These are phyloP conservation scores for Axinella damicornis DNA, from an alignment of 37 sponge, comb jelly and placozoan genomes.

Conservation along the genomic window DNA sequence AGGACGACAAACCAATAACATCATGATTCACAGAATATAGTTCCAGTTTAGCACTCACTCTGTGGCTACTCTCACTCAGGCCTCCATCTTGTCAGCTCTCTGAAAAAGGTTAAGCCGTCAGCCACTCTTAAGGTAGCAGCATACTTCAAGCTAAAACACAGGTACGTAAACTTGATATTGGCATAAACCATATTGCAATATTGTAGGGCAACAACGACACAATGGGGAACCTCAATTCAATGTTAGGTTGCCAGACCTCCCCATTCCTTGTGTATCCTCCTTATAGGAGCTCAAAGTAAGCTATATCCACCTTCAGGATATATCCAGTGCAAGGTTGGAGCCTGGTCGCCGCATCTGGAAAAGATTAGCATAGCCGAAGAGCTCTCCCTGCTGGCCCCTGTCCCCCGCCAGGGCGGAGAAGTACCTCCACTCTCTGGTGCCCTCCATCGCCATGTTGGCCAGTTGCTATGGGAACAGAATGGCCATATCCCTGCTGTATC, in stretches of 20 bases:
- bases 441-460: conserved; percentile 41
- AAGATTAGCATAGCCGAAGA: conserved; percentile 52
- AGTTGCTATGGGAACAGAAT: conserved; percentile 31
- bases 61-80: conserved; percentile 18
- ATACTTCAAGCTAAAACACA: no score
- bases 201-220: no score
- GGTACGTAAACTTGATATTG: no score
- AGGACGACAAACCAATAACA: no score
- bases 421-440: conserved; percentile 22
- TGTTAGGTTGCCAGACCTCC: no score
- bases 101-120: conserved; percentile 3
- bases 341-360: conserved; percentile 26
- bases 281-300: no score
- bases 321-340: conserved; percentile 22
- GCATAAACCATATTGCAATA: no score
- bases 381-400: conserved; percentile 54
- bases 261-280: no score
- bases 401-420: conserved; percentile 38
- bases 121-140: no score
- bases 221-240: no score
- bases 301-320: conserved; percentile 21
- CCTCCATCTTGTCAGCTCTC: conserved; percentile 40
- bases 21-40: no score
- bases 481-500: neutral
- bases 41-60: neutral